Base-by-base conservation (phyloP, 2,888 invertebrate species). In the Steinernema scapterisci region DNA sequence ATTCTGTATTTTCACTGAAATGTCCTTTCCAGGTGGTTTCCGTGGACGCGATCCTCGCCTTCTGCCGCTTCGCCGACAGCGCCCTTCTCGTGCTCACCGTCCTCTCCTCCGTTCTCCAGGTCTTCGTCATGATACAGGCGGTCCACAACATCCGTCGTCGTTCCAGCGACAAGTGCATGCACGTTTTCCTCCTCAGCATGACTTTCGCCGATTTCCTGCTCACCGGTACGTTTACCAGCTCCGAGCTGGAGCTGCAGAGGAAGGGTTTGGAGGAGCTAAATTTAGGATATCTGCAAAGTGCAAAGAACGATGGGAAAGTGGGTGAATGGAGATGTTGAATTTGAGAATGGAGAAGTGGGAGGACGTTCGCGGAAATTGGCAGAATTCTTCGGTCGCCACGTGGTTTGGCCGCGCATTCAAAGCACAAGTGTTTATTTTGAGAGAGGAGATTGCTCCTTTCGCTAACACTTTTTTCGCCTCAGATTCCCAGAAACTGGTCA, bases 121-220 rank as follows among this genome's bases (percentile, higher is more conserved):
- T 84, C 21, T 84, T 83, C 73, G 82, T 85, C 16, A 76, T 85
- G 72, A 56, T 72, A 0, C 75, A 72, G 48, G 82, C 85, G 9
- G 73, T 81, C 25, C 75, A 78, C 27, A 80, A 85, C 72, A 83
- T 86, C 70, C 73, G 78, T 71, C 86, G 87, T 73, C 82, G 87
- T 72, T 83, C 82, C 52, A 79, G 81, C 45, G 83, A 83, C 72
- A 78, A 83, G 76, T 86, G 86, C 63, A 79, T 86, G 51, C 86
- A 86, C 76, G 82, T 86, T 3, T 86, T 86, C 45, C 77, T 86
- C 0, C 74, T 86, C 31, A 80, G 80, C 74, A 86, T 85, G 85
- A 86, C 86, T 1, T 70, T 83, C 25, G 85, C 86, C 9, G 86
- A 86, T 72, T 80, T 86, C 19, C 70, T 86, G 23, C 79, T 86